phyloP scores from a whole-genome alignment of 2,797 vertebrate genomes.

The Tokudaia tokunoshimensis region DNA sequence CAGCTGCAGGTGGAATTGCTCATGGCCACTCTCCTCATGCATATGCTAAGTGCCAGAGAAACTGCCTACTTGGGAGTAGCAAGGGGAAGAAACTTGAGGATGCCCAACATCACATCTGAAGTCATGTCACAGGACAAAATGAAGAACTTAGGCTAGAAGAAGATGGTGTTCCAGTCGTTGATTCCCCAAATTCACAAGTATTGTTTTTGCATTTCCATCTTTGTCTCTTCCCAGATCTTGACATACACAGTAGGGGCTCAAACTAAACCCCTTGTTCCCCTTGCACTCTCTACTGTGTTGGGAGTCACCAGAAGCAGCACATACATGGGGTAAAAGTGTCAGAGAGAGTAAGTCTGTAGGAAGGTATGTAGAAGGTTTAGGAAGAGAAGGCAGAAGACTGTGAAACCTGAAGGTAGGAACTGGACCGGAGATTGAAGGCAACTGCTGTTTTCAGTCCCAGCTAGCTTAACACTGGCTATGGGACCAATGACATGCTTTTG shows the following conservation, averaged over 20 bases:
- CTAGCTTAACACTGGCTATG: neutral
- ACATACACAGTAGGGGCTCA: neutral
- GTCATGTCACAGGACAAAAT: neutral
- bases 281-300: neutral
- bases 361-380: neutral
- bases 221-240: neutral
- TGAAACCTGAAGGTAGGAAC: neutral
- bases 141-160: too few relatives aligned
- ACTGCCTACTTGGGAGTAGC: neutral
- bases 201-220: neutral
- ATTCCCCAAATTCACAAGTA: neutral
- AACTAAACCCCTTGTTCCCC: neutral
- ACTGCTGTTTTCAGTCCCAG: neutral
- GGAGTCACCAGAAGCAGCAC: neutral
- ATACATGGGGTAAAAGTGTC: neutral
- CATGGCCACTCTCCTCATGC: too few relatives aligned
- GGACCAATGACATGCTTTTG: neutral
- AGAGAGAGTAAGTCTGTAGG: neutral
- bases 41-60: neutral
- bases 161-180: accelerated
- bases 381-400: neutral
- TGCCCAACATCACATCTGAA: neutral
- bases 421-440: neutral
- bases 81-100: neutral
- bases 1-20: too few relatives aligned